Evolutionary conservation across 1,140 invertebrate species (phyloP).

Genomic region (Drosophila busckii): DNA sequence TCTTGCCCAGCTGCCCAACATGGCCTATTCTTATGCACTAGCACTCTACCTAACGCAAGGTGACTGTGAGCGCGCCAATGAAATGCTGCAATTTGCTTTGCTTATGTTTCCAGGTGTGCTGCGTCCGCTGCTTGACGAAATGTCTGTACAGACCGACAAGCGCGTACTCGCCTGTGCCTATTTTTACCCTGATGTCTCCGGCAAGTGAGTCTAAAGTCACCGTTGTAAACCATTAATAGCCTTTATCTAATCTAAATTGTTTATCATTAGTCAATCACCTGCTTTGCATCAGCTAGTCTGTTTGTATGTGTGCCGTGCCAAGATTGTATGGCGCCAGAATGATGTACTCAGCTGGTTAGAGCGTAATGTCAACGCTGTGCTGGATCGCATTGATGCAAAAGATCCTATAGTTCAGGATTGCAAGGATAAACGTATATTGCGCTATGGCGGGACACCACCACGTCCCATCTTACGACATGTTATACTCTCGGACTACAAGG

Average conservation of each 20-base stretch:
- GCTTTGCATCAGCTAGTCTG: slow-evolving; percentile 85
- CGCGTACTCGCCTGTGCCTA: slow-evolving; percentile 81
- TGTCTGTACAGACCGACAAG: slow-evolving; percentile 85
- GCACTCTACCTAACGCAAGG: slow-evolving; percentile 84
- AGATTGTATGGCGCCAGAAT: slow-evolving; percentile 89
- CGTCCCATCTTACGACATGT: slow-evolving; percentile 89
- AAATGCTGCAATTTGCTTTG: slow-evolving; percentile 87
- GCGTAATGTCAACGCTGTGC: slow-evolving; percentile 83
- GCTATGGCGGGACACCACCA: slow-evolving; percentile 80
- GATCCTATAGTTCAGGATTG: slow-evolving; percentile 83
- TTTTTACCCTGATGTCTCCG: slow-evolving; percentile 76
- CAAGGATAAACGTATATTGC: slow-evolving; percentile 81
- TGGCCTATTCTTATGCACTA: slow-evolving; percentile 90
- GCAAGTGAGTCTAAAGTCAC: slow-evolving; percentile 47
- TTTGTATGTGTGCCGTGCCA: slow-evolving; percentile 87
- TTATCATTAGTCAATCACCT: slow-evolving; percentile 81
- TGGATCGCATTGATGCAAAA: slow-evolving; percentile 85
- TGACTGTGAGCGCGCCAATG: slow-evolving; percentile 81
- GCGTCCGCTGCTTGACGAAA: slow-evolving; percentile 87
- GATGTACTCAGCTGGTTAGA: slow-evolving; percentile 90
- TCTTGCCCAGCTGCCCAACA: slow-evolving; percentile 91
- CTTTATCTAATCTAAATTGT: slow-evolving; percentile 44
- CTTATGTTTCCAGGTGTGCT: slow-evolving; percentile 91
- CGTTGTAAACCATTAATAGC: neutral
- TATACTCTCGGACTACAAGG: slow-evolving; percentile 89